Evolutionary conservation across 1,140 invertebrate species (phyloP), one percentile per base, ranked within the genome.

Genomic region (Papilio polyxenes): DNA sequence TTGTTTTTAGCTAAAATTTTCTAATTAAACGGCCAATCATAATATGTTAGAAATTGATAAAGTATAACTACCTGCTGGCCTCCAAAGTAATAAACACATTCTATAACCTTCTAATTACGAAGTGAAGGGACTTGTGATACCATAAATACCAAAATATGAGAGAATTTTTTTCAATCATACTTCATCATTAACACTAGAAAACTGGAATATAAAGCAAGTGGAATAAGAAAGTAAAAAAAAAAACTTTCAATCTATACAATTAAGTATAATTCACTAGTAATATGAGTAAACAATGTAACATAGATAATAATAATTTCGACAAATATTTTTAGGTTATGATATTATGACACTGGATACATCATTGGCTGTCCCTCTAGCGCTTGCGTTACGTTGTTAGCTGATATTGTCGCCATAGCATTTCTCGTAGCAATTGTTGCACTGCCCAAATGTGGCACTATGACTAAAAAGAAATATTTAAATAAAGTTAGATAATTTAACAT

Each of bases 401-500:
- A 96, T 69, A 97, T 89, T 20, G 95, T 91, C 5, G 97, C 96
- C 98, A 99, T 99, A 40, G 96, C 95, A 74, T 95, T 95, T 81
- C 98, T 96, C 0, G 98, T 98, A 81, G 96, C 95, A 13, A 95
- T 86, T 0, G 98, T 98, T 31, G 98, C 97, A 89, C 97, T 98
- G 31, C 98, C 98, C 88, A 99, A 94, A 92, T 99, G 98, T 1
- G 98, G 98, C 3, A 97, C 84, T 8, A 99, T 92, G 81, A 97
- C 97, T 97, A 90, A 85, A 96, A 95, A 48, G 10, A 83, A 82
- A 83, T 79, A 81, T 56, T 51, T 37, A 81, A 69, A 59, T 1
- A 75, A 76, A 31, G 72, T 72, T 20, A n/a, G 48, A 62, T 53
- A 82, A 40, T 74, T 74, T 74, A 40, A 74, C 31, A 74, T 11